Conservation (phyloP, 92 coral and sea anemone genomes). For the Epizoanthus stellaris region DNA sequence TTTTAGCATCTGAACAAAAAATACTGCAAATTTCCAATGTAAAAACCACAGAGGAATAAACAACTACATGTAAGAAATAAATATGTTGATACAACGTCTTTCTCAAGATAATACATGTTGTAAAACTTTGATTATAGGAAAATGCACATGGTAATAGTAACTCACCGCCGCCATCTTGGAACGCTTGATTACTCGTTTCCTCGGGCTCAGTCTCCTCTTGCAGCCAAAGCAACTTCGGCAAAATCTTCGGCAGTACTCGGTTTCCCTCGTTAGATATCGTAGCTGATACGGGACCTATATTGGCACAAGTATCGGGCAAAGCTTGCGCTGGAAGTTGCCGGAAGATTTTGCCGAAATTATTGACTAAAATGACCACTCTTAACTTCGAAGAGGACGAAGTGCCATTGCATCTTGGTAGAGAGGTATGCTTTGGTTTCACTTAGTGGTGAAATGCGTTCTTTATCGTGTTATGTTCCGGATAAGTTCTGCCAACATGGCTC, state of each 20-base stretch:
- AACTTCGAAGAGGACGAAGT: constrained; percentile 70
- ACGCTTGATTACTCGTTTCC: constrained; percentile 27
- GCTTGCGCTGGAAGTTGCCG: not conserved
- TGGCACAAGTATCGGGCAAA: constrained; percentile 15
- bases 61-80: not conserved
- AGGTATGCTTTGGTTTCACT: constrained; percentile 38
- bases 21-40: no score
- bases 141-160: constrained; percentile 85
- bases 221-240: not conserved
- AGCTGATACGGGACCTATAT: constrained; percentile 31
- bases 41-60: not conserved
- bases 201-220: constrained; percentile 21
- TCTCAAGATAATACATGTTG: not conserved
- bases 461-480: not conserved
- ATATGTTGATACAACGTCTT: not conserved
- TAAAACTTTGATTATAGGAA: constrained; percentile 12
- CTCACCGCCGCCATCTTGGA: constrained; percentile 99
- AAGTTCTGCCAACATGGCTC: constrained; percentile 58
- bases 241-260: not conserved
- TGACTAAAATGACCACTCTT: constrained; percentile 61
- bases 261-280: constrained; percentile 1
- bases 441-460: not conserved
- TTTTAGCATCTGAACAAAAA: not conserved
- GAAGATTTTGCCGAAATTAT: not conserved
- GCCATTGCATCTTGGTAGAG: constrained; percentile 18